Evolutionary conservation across 2,888 invertebrate species (phyloP).

Genomic region (Bugula neritina): DNA sequence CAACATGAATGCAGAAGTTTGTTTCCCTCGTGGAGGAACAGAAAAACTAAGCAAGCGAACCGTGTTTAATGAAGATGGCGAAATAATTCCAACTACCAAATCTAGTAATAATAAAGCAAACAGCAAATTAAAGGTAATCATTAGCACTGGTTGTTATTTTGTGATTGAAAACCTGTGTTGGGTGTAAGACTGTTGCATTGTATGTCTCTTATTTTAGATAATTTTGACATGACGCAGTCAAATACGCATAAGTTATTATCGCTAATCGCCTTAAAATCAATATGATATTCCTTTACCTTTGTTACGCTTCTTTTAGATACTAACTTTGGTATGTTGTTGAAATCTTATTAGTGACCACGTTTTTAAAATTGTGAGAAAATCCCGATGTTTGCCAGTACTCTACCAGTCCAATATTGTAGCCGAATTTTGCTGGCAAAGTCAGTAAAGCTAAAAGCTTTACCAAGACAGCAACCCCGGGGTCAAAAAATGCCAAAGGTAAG

Average conservation of each 20-base stretch:
- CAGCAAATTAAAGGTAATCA: not conserved
- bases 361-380: not conserved
- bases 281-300: too few relatives aligned
- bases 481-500: slow-evolving; percentile 8
- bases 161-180: too few relatives aligned
- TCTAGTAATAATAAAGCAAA: not conserved
- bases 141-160: too few relatives aligned
- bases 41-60: not conserved
- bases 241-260: too few relatives aligned
- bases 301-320: too few relatives aligned
- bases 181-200: too few relatives aligned
- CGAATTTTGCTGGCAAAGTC: not conserved
- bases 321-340: too few relatives aligned
- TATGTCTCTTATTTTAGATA: too few relatives aligned
- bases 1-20: not conserved
- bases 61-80: slow-evolving; percentile 1
- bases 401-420: not conserved
- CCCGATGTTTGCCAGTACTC: not conserved
- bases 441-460: not conserved
- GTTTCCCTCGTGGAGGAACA: slow-evolving; percentile 15
- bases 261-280: too few relatives aligned
- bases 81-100: not conserved
- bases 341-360: not conserved
- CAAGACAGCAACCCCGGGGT: not conserved
- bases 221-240: too few relatives aligned